A percentile compares a stretch with the other conserved stretches of the same genome.
Conservation (phyloP, 2,888 invertebrate species). For the Rhyacophila evoluta region DNA sequence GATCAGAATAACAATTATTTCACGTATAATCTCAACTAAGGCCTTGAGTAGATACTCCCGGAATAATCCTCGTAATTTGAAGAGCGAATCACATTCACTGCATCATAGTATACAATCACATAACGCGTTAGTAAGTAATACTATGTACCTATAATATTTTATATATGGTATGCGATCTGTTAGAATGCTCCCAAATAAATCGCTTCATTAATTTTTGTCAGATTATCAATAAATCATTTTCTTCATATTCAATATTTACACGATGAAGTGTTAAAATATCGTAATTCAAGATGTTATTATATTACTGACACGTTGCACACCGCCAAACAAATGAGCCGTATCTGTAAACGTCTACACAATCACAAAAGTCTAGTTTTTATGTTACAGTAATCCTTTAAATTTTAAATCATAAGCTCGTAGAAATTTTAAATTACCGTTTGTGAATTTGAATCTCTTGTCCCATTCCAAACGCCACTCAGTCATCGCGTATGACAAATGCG, state of each 20-base stretch:
- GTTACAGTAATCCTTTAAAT: slow-evolving; percentile 41
- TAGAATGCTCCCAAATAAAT: neutral
- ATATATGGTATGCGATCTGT: too few species aligned
- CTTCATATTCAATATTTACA: neutral
- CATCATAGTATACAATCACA: too few species aligned
- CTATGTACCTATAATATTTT: too few species aligned
- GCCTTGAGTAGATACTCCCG: too few species aligned
- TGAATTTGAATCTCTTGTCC: slow-evolving; percentile 11
- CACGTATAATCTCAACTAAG: too few species aligned
- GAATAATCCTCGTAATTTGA: too few species aligned
- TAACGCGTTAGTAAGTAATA: too few species aligned
- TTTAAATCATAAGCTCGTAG: slow-evolving; percentile 28
- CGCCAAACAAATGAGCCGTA: neutral
- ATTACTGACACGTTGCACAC: neutral
- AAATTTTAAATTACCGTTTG: slow-evolving; percentile 1
- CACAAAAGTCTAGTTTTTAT: slow-evolving; percentile 26
- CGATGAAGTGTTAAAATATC: neutral
- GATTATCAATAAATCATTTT: neutral
- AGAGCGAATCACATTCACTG: too few species aligned
- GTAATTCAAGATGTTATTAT: neutral
- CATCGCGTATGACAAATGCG: slow-evolving; percentile 48
- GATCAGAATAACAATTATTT: too few species aligned
- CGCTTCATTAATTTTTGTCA: neutral
- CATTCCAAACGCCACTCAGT: slow-evolving; percentile 31
- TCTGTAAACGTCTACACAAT: neutral